Evolutionary conservation across 2,888 invertebrate species (phyloP).

Genomic region (Glyphotaelius pellucidus): DNA sequence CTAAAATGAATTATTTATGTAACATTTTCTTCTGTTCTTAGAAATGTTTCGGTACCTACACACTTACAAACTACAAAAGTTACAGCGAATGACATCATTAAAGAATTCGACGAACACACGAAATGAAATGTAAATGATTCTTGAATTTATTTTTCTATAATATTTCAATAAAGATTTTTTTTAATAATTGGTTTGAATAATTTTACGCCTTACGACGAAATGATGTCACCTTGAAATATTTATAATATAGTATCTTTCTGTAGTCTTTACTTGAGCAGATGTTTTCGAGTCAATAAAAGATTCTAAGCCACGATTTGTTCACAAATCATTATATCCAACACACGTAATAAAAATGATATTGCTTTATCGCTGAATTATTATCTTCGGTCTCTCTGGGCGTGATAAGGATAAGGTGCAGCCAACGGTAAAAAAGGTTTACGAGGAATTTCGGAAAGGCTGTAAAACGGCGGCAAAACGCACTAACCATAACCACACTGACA

Average conservation of each 20-base stretch:
- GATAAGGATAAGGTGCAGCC: background rate
- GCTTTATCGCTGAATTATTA: background rate
- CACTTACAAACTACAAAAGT: background rate
- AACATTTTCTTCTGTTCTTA: background rate
- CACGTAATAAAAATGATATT: background rate
- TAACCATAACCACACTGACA: conserved; percentile 9
- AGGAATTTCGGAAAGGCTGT: background rate
- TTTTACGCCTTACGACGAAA: background rate
- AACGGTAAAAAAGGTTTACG: background rate
- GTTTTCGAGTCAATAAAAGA: background rate
- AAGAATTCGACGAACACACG: background rate
- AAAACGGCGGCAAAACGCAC: conserved; percentile 8
- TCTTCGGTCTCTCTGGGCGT: background rate
- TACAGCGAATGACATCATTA: background rate
- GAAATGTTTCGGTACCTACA: background rate
- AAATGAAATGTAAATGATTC: background rate
- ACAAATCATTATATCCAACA: background rate
- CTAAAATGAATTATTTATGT: background rate
- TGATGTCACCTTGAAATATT: background rate
- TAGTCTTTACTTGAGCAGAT: background rate
- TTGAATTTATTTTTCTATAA: background rate
- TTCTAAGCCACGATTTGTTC: background rate
- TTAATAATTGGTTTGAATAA: background rate
- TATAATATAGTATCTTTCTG: background rate
- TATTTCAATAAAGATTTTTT: too few relatives aligned